These are phyloP conservation scores for Drosophila miranda DNA, from an alignment of 1,140 invertebrate genomes.

Conservation along the genomic window DNA sequence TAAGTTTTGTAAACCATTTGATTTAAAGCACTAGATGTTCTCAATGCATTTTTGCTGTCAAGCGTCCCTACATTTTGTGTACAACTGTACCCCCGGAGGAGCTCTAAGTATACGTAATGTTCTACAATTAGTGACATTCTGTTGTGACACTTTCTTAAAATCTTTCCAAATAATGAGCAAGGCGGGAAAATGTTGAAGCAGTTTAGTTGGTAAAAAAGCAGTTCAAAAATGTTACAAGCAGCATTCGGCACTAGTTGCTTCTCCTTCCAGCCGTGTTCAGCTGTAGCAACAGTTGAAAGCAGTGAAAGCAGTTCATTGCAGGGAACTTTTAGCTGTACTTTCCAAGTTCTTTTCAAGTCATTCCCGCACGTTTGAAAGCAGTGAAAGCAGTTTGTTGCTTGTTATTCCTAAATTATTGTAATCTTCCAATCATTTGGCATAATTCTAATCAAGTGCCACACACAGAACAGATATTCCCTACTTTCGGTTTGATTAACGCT, in stretches of 20 bases:
- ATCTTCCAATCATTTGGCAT: conserved; percentile 11
- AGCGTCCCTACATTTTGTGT: background rate
- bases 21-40: conserved; percentile 46
- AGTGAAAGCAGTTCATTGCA: background rate
- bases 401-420: no score
- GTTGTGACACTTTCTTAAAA: conserved; percentile 22
- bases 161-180: conserved; percentile 15
- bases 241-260: no score
- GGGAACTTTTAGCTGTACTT: no score
- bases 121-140: conserved; percentile 23
- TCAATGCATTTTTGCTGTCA: conserved; percentile 3
- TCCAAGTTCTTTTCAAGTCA: no score
- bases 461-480: background rate
- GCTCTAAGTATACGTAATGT: conserved; percentile 24
- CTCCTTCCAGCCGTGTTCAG: no score
- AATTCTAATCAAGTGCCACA: conserved; percentile 19
- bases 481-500: conserved; percentile 26
- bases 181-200: background rate
- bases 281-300: no score
- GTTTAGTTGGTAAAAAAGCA: no score
- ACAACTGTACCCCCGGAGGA: conserved; percentile 24
- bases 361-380: no score
- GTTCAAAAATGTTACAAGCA: no score
- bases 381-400: background rate
- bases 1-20: conserved; percentile 66